Base-by-base conservation (phyloP, 2,888 invertebrate species). In the Heterodera filipjevi region DNA sequence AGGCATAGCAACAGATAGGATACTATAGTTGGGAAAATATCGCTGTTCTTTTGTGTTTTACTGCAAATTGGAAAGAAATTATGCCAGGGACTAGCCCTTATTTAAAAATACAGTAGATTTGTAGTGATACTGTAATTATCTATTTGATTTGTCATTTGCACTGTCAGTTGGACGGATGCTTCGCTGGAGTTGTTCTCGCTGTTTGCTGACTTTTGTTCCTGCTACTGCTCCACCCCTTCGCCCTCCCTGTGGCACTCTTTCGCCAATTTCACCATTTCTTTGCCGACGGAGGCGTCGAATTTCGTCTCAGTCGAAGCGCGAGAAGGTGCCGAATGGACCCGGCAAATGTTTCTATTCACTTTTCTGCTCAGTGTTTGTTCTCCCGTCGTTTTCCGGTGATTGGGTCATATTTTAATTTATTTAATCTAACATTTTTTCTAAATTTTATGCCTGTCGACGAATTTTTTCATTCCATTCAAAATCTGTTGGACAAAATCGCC, bases 381-480 rank as follows among this genome's bases (percentile, higher is more conserved):
- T 22, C 53, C 66, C 19, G 32, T 46, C 16, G 33, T 39, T 1
- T 79, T 78, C 35, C 46, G 49, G 75, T 53, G 32, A 39, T 2
- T 72, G n/a, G n/a, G 8, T 32, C 10, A 44, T 44, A 44, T 44
- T 44, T 44, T 44, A 10, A 44, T 44, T 44, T 44, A 10, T 44
- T 44, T 44, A 44, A 44, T 44, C 12, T 44, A 44, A 44, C 12
- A 10, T 10, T 44, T 44, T 12, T 44, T 12, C 44, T 53, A n/a
- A n/a, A n/a, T n/a, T 53, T n/a, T 53, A 59, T 77, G 12, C 71
- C 76, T 22, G 49, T 79, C n/a, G 77, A 79, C 49, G 39, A 79
- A 66, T 78, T 79, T 39, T 73, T 76, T 33, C 59, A 44, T 53
- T 79, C 71, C 44, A n/a, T 79, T 12, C 46, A 78, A 44, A 35